These are phyloP conservation scores for Syngnathus typhle DNA, from an alignment of 2,113 vertebrate genomes.

Conservation along the genomic window DNA sequence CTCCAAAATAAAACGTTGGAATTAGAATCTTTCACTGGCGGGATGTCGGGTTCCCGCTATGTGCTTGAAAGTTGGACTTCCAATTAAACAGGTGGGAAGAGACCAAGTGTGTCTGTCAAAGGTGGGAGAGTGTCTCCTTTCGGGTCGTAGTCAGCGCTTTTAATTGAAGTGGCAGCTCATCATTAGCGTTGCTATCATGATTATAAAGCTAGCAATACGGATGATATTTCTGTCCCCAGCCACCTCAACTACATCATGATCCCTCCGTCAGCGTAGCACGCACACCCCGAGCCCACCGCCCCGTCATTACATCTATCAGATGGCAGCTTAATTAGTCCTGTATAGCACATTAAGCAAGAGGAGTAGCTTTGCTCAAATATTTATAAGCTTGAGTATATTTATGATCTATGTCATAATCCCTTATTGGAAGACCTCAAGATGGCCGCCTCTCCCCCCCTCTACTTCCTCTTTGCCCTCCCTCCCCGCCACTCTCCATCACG, in stretches of 20 bases:
- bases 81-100: conserved; percentile 14
- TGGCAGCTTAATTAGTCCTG: conserved; percentile 74
- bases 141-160: conserved; percentile 44
- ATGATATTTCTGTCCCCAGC: conserved; percentile 57
- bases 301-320: conserved; percentile 76
- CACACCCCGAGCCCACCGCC: conserved; percentile 52
- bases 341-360: conserved; percentile 73
- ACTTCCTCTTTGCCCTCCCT: not conserved
- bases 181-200: conserved; percentile 64
- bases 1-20: conserved; percentile 36
- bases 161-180: conserved; percentile 61
- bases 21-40: conserved; percentile 43
- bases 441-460: not conserved
- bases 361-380: conserved; percentile 75
- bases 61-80: not conserved
- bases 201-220: conserved; percentile 56
- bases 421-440: conserved; percentile 56
- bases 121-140: conserved; percentile 3
- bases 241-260: conserved; percentile 5
- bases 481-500: not conserved
- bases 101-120: not conserved
- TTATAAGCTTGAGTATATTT: conserved; percentile 76
- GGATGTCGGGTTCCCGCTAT: not conserved
- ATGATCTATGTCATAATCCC: conserved; percentile 71
- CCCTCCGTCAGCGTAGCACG: conserved; percentile 10